These are phyloP conservation scores for Platalea minor DNA, from an alignment of 2,797 vertebrate species.

Conservation along the genomic window DNA sequence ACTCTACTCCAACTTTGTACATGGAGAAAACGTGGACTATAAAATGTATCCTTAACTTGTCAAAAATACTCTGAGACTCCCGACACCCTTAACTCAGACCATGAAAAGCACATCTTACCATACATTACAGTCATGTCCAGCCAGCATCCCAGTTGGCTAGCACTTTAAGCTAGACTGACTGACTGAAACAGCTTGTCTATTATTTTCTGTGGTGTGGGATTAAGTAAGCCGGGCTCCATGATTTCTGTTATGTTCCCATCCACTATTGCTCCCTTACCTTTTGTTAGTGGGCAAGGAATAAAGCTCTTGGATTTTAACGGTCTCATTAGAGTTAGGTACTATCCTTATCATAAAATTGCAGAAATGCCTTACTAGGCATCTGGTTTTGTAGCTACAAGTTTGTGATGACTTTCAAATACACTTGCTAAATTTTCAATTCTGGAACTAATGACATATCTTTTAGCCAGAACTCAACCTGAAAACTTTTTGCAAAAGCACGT, in stretches of 20 bases:
- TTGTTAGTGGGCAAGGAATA: conserved; percentile 1
- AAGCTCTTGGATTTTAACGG: background rate
- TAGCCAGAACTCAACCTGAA: background rate
- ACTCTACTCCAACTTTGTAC: background rate
- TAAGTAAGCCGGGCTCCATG: background rate
- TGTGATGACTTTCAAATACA: background rate
- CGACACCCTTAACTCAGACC: background rate
- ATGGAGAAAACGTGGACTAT: background rate
- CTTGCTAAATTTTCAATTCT: background rate
- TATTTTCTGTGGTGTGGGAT: background rate
- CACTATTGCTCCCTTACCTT: background rate
- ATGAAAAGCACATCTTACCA: background rate
- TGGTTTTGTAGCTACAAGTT: background rate
- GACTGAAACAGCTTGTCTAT: background rate
- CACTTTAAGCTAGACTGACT: background rate
- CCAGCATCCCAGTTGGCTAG: background rate
- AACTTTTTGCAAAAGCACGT: background rate
- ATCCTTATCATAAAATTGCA: background rate
- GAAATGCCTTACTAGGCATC: background rate
- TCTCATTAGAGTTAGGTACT: background rate
- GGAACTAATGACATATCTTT: background rate
- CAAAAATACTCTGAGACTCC: background rate
- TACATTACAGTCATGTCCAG: background rate
- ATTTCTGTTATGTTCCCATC: background rate
- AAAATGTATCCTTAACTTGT: background rate